Evolutionary conservation across 2,888 invertebrate species (phyloP).

Genomic region (Tryphoninae sp.): DNA sequence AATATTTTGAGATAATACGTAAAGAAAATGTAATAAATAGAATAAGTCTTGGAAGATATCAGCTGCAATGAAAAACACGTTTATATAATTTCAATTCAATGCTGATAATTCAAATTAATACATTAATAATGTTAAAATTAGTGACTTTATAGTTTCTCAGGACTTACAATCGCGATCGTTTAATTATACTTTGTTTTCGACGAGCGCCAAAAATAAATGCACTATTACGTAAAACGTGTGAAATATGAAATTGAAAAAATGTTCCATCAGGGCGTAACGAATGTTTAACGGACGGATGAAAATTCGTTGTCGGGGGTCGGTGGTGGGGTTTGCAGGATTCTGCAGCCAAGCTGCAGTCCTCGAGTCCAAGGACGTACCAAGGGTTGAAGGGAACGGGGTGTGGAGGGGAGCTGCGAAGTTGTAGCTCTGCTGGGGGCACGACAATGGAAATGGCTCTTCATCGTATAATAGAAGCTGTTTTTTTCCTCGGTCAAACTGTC

Average conservation of each 20-base stretch:
- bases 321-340: slow-evolving; percentile 65
- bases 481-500: slow-evolving; percentile 69
- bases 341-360: slow-evolving; percentile 69
- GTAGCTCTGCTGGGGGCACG: slow-evolving; percentile 78
- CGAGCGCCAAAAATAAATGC: neutral
- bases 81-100: too few species aligned
- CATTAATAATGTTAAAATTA: too few species aligned
- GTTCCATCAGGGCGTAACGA: neutral
- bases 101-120: too few species aligned
- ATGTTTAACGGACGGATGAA: slow-evolving; percentile 20
- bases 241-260: too few species aligned
- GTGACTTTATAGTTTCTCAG: too few species aligned
- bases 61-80: too few species aligned
- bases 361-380: slow-evolving; percentile 47
- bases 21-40: too few species aligned
- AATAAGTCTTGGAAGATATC: too few species aligned
- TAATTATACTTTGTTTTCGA: slow-evolving; percentile 1
- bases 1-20: too few species aligned
- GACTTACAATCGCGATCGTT: neutral
- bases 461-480: slow-evolving; percentile 69
- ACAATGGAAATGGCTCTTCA: slow-evolving; percentile 75
- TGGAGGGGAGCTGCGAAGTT: slow-evolving; percentile 69
- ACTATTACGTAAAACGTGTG: too few species aligned
- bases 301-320: slow-evolving; percentile 37
- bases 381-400: slow-evolving; percentile 64